These are phyloP conservation scores for Pseudeuparius sepicola DNA, from an alignment of 2,888 invertebrate species.

Conservation along the genomic window DNA sequence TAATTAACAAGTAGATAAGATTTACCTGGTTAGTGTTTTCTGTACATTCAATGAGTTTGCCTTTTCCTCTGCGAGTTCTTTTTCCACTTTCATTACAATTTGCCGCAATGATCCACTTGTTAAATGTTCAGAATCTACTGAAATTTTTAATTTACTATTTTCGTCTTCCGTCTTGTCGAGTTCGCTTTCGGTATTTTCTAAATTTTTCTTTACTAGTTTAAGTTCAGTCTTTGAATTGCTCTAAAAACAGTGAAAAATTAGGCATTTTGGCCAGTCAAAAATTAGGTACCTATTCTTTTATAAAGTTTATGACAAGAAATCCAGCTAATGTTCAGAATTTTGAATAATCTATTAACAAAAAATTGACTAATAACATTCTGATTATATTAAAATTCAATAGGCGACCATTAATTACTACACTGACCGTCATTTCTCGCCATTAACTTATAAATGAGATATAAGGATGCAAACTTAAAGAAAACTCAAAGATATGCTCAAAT, in stretches of 20 bases:
- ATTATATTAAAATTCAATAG: too few species aligned
- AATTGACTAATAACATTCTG: too few species aligned
- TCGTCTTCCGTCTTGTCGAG: constrained; percentile 43
- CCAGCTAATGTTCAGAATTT: too few species aligned
- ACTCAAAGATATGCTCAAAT: too few species aligned
- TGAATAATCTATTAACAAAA: too few species aligned
- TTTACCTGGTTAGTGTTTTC: constrained; percentile 37
- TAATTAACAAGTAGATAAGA: constrained; percentile 1
- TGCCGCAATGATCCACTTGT: constrained; percentile 43
- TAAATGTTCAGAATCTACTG: constrained; percentile 46
- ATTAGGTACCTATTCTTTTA: too few species aligned
- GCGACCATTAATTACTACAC: too few species aligned
- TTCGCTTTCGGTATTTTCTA: constrained; percentile 39
- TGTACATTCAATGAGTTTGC: constrained; percentile 41
- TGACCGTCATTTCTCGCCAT: too few species aligned
- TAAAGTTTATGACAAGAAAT: too few species aligned
- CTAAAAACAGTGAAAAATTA: constrained; percentile 24
- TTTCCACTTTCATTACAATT: constrained; percentile 43
- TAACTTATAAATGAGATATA: too few species aligned
- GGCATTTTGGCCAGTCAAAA: too few species aligned
- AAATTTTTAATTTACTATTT: constrained; percentile 41
- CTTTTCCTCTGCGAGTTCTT: constrained; percentile 44
- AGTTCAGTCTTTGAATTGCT: constrained; percentile 34
- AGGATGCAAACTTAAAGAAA: too few species aligned
- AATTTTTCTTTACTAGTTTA: constrained; percentile 36